Conservation (phyloP, 2,113 vertebrate genomes). For the Otocyon megalotis region DNA sequence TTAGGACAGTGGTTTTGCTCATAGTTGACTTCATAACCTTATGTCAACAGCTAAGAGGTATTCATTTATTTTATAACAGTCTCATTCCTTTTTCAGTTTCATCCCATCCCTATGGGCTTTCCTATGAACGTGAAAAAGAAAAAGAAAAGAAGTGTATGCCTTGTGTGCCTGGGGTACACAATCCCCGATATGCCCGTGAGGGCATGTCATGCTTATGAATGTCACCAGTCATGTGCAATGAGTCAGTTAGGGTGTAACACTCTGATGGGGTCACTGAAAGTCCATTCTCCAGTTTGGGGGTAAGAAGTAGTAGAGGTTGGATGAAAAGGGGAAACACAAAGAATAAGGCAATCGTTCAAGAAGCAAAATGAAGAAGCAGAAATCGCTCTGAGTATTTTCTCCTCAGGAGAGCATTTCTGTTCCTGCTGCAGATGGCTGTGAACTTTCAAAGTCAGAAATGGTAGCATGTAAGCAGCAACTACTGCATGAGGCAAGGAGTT, state of each 20-base stretch:
- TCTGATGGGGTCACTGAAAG: neutral
- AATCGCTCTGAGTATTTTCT: neutral
- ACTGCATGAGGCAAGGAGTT: neutral
- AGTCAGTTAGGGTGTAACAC: neutral
- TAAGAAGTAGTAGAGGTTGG: neutral
- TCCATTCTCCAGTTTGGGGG: neutral
- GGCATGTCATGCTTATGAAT: neutral
- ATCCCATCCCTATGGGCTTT: neutral
- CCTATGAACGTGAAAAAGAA: neutral
- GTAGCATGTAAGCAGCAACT: neutral
- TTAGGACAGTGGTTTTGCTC: neutral
- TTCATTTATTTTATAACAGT: neutral
- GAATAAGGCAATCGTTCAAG: neutral
- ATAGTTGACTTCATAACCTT: neutral
- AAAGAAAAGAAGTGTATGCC: neutral
- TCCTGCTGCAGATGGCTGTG: neutral
- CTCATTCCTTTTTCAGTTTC: neutral
- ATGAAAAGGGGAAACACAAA: neutral
- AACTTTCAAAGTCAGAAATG: neutral
- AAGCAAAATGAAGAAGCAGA: neutral
- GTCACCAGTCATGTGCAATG: accelerated
- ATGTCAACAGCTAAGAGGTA: neutral
- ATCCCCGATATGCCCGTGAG: neutral
- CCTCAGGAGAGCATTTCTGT: neutral
- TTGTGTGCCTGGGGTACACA: neutral